Conservation (phyloP, 2,797 vertebrate species). For the Chaetophractus vellerosus region DNA sequence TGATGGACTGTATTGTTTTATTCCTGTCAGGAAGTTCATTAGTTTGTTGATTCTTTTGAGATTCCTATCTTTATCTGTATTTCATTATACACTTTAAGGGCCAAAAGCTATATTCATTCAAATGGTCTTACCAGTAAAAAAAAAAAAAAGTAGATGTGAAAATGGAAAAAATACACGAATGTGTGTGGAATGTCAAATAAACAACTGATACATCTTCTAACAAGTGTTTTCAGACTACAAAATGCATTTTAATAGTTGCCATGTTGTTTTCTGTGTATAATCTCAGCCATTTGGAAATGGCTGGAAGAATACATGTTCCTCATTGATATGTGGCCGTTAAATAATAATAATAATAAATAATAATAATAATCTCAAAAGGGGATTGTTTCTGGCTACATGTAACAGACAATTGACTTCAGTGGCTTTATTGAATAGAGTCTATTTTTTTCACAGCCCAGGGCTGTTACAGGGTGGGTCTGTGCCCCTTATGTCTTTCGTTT, state of each 20-base stretch:
- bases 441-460: neutral
- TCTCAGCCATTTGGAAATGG: neutral
- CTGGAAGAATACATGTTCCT: neutral
- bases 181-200: neutral
- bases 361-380: neutral
- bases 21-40: neutral
- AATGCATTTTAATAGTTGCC: neutral
- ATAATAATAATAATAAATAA: neutral
- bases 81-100: neutral
- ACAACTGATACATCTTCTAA: neutral
- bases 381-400: neutral
- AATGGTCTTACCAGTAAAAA: neutral
- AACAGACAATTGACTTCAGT: neutral
- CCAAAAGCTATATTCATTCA: neutral
- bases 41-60: neutral
- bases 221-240: neutral
- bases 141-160: neutral
- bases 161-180: neutral
- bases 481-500: neutral
- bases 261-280: neutral
- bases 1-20: neutral
- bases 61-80: neutral
- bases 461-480: neutral
- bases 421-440: neutral
- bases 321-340: neutral